These are phyloP conservation scores for Tor tambroides DNA, from an alignment of 2,113 vertebrate species.

Conservation along the genomic window DNA sequence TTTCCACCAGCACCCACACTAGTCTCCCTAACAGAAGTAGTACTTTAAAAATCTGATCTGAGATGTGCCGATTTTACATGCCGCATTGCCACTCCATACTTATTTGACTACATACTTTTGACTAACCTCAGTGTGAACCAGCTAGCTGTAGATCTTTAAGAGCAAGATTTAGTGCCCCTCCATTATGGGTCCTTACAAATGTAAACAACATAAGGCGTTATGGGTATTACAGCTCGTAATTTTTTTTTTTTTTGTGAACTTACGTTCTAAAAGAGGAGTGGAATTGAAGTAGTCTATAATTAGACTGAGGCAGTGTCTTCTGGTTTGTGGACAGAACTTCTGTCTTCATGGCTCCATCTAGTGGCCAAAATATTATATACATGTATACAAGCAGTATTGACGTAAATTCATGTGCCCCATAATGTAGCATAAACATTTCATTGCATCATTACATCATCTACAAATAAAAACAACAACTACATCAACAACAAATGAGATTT, in stretches of 20 bases:
- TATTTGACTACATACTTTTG: background rate
- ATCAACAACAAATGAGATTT: background rate
- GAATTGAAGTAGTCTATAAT: background rate
- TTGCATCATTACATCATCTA: background rate
- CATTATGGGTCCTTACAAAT: background rate
- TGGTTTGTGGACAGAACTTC: background rate
- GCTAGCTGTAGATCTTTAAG: background rate
- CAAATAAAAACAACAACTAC: background rate
- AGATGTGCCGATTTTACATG: background rate
- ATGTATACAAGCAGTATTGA: background rate
- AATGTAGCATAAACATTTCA: background rate
- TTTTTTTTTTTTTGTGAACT: background rate
- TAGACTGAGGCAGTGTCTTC: background rate
- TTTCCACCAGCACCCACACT: too few relatives aligned
- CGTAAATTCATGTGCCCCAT: background rate
- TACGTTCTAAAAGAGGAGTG: background rate
- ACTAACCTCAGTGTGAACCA: background rate
- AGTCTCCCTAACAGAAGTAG: background rate
- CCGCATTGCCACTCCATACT: background rate
- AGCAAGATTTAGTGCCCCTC: background rate
- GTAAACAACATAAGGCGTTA: background rate
- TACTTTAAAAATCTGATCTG: background rate
- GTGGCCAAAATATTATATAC: background rate
- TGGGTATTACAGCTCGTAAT: background rate
- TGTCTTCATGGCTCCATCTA: conserved; percentile 31